Base-by-base conservation (phyloP, 2,888 invertebrate species). In the Tridacna gigas region DNA sequence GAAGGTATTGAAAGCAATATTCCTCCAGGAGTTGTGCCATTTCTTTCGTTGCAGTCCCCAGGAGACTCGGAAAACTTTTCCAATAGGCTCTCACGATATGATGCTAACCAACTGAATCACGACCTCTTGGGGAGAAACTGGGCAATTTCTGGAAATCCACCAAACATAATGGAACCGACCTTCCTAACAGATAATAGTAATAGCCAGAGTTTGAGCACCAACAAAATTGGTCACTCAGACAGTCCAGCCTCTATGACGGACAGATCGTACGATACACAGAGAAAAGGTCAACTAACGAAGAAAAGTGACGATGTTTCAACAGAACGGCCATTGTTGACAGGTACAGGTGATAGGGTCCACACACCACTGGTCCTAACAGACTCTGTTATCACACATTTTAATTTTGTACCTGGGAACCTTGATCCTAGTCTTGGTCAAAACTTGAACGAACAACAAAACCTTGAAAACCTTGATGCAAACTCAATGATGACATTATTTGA, bases 391-490 rank as follows among this genome's bases (percentile, higher is more conserved):
- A 56, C 75, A 11, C 22, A 37, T 13, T 79, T 66, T 37, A 66
- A 66, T 37, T 86, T 86, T 60, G 74, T 86, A 13, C 86, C 86
- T 45, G 86, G 86, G 25, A 83, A 66, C 47, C 71, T 86, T 5
- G 80, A 48, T n/a, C 65, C 51, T 7, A 51, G 25, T n/a, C 7
- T 20, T 18, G 15, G 22, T 0, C 13, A 9, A 25, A 12, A 25
- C 11, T 25, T 51, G 22, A 48, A 22, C 4, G 77, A 65, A n/a
- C 74, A 60, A 12, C 77, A 79, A 22, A 22, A 22, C 11, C 61
- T 37, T 37, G 7, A 28, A 20, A 61, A n/a, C 2, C 11, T 61
- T 37, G 60, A 47, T 22, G 51, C 37, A 20, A 20, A 56, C 11
- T 45, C 61, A 28, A 18, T 47, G 0, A 69, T 65, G n/a, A 37